Evolutionary conservation across 1,140 invertebrate genomes (phyloP), one percentile per base, ranked within the genome.

Genomic region (Drosophila serrata): DNA sequence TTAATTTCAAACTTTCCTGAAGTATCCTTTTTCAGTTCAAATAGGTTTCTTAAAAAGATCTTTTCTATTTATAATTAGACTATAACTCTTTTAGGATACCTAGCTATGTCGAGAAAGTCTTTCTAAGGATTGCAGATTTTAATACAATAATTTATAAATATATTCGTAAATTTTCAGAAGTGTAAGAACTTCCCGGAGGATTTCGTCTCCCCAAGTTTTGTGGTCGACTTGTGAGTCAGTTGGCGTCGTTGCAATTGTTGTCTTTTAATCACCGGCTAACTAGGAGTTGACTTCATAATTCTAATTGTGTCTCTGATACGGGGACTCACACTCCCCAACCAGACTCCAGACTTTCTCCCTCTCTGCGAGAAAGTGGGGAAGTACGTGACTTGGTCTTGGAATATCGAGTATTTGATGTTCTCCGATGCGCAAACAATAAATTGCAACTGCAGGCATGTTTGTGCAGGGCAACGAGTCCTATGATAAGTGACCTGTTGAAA

Each of bases 191-290:
- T 37, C 61, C 17, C 15, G 4, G 8, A 37, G 27, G 1, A 31
- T 42, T 53, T 29, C 8, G 39, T 68, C 35, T 67, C 29, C 40
- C 62, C 58, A 64, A 76, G 55, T 55, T 64, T 76, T 77, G 74
- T 33, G 75, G 74, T 81, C 68, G 65, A 74, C 81, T 85, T 85
- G 67, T 68, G 59, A 84, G 81, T 55, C 81, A 68, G 67, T 79
- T 77, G 58, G 46, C 70, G 63, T 84, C 81, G 72, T 60, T 81
- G 78, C 82, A 65, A 68, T 80, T 87, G 82, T 87, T 87, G 82
- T 87, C 84, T 87, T 87, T 87, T 82, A 87, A 87, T 88, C 84
- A 87, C 72, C 79, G 75, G 80, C 80, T 87, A 80, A 88, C 79
- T 87, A 86, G 69, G 72, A 79, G 65, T 68, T 64, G 65, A 82